Evolutionary conservation across 2,113 vertebrate species (phyloP).

Genomic region (Megaceryle maxima): DNA sequence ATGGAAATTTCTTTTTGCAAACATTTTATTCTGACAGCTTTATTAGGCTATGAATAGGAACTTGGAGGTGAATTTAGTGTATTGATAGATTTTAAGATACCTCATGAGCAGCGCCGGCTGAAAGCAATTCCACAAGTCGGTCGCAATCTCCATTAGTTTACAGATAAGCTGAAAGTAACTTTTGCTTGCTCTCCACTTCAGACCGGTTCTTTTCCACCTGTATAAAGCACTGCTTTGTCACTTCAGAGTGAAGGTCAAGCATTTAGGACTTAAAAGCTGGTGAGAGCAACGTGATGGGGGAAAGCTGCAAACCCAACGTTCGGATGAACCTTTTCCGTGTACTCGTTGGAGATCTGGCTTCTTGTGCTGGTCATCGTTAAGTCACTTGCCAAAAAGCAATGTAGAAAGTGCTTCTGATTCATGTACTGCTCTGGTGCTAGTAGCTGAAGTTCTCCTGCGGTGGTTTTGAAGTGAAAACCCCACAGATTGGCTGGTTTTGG

Average conservation of each 20-base stretch:
- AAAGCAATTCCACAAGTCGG: not conserved
- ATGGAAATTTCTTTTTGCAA: constrained; percentile 25
- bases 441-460: not conserved
- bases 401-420: not conserved
- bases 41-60: constrained; percentile 36
- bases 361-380: rapidly evolving
- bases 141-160: not conserved
- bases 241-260: not conserved
- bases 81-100: constrained; percentile 16
- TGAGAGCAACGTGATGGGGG: rapidly evolving
- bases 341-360: rapidly evolving
- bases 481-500: not conserved
- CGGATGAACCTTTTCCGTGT: rapidly evolving
- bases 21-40: constrained; percentile 53
- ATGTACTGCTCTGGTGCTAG: rapidly evolving
- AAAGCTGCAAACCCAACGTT: rapidly evolving
- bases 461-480: not conserved
- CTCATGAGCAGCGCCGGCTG: not conserved
- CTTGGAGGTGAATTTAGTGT: not conserved
- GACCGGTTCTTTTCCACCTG: not conserved
- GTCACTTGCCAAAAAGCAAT: not conserved
- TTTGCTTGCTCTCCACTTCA: not conserved
- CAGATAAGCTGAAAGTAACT: not conserved
- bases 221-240: not conserved
- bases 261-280: not conserved